phyloP scores from a whole-genome alignment of 1,140 invertebrate genomes.

The Drosophila equinoxialis region DNA sequence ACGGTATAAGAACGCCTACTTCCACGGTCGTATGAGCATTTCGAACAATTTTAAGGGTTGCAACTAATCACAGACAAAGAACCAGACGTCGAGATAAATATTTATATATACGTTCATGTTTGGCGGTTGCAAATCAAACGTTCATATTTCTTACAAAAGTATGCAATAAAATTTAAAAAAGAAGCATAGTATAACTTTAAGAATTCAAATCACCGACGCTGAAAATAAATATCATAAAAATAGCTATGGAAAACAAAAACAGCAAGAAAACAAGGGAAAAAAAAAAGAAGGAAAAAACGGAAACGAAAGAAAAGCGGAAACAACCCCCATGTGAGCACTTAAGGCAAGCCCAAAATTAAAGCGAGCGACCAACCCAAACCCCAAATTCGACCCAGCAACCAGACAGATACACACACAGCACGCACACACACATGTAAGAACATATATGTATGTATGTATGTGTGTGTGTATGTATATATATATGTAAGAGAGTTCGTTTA shows the following conservation, averaged over 20 bases:
- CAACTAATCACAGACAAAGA: conserved; percentile 74
- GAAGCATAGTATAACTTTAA: conserved; percentile 31
- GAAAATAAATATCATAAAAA: conserved; percentile 38
- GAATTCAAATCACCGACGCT: conserved; percentile 18
- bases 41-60: conserved; percentile 70
- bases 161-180: conserved; percentile 55
- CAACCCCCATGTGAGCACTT: conserved; percentile 78
- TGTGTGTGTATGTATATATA: conserved; percentile 5
- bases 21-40: conserved; percentile 75
- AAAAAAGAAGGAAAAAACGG: conserved; percentile 13
- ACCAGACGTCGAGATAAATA: neutral
- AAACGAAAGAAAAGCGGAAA: conserved; percentile 50
- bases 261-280: conserved; percentile 6
- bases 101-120: conserved; percentile 28
- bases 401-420: conserved; percentile 50
- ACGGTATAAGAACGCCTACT: conserved; percentile 13
- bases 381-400: conserved; percentile 35
- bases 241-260: conserved; percentile 32
- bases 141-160: conserved; percentile 47
- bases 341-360: conserved; percentile 80
- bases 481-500: conserved; percentile 49
- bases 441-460: conserved; percentile 14
- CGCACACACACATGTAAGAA: conserved; percentile 17
- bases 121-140: conserved; percentile 32
- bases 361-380: conserved; percentile 50